Percentiles rank a stretch among this genome's conserved stretches.
phyloP scores from a whole-genome alignment of 2,113 vertebrate species.

The Rhinolophus sinicus region DNA sequence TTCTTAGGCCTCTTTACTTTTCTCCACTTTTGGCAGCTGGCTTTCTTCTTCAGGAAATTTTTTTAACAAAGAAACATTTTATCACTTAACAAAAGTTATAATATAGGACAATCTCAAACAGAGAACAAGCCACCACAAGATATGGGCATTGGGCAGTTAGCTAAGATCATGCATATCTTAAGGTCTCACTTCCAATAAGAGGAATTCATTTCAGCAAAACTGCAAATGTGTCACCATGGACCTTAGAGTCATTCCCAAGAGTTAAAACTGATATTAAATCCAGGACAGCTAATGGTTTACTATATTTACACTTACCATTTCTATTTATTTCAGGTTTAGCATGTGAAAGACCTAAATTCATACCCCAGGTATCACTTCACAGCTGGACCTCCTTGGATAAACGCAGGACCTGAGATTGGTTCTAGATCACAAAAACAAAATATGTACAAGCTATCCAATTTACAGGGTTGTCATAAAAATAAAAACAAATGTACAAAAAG shows the following conservation, averaged over 20 bases:
- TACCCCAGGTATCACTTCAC: neutral
- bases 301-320: neutral
- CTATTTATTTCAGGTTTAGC: neutral
- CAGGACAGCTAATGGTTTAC: neutral
- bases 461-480: neutral
- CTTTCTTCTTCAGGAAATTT: neutral
- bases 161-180: neutral
- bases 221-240: slow-evolving; percentile 39
- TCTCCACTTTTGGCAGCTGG: neutral
- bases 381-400: neutral
- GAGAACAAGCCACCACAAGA: neutral
- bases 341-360: neutral
- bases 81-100: slow-evolving; percentile 14
- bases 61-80: slow-evolving; percentile 28
- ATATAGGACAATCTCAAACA: slow-evolving; percentile 9
- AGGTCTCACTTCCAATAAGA: neutral
- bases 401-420: neutral
- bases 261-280: slow-evolving; percentile 33
- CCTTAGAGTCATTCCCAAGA: neutral
- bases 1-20: neutral
- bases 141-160: neutral
- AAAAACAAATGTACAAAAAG: slow-evolving; percentile 34
- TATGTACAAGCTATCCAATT: neutral
- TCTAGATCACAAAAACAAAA: slow-evolving; percentile 30
- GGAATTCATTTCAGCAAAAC: neutral